Evolutionary conservation across 1,140 invertebrate species (phyloP).

Genomic region (Drosophila repleta): DNA sequence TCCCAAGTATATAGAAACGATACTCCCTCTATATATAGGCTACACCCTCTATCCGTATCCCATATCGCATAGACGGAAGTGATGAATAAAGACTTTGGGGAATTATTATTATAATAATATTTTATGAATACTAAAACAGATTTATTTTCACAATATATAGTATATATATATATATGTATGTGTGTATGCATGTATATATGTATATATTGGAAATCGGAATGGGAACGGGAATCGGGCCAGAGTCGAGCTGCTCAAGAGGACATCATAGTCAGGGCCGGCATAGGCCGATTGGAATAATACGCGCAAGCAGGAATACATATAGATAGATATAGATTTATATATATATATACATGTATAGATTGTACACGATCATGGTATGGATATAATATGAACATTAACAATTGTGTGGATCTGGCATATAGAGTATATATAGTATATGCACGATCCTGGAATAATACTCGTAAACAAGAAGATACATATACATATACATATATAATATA

Average conservation of each 20-base stretch:
- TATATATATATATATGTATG: not conserved
- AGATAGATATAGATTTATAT: constrained; percentile 13
- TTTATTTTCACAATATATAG: constrained; percentile 3
- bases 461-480: constrained; percentile 43
- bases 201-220: constrained; percentile 23
- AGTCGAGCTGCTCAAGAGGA: not conserved
- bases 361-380: too few relatives aligned
- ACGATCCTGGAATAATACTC: constrained; percentile 62
- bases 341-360: constrained; percentile 8
- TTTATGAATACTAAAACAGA: constrained; percentile 8
- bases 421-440: too few relatives aligned
- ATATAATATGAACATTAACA: too few relatives aligned
- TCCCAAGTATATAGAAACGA: too few relatives aligned
- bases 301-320: constrained; percentile 1
- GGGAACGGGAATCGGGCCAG: constrained; percentile 13
- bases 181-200: not conserved
- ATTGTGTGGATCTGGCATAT: too few relatives aligned
- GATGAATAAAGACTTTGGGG: not conserved
- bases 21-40: too few relatives aligned
- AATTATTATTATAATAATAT: not conserved
- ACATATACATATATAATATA: constrained; percentile 38
- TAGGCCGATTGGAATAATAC: constrained; percentile 1
- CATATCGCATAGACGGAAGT: not conserved
- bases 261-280: constrained; percentile 3
- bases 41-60: too few relatives aligned